Evolutionary conservation across 2,113 vertebrate species (phyloP).

Genomic region (Taxidea taxus): DNA sequence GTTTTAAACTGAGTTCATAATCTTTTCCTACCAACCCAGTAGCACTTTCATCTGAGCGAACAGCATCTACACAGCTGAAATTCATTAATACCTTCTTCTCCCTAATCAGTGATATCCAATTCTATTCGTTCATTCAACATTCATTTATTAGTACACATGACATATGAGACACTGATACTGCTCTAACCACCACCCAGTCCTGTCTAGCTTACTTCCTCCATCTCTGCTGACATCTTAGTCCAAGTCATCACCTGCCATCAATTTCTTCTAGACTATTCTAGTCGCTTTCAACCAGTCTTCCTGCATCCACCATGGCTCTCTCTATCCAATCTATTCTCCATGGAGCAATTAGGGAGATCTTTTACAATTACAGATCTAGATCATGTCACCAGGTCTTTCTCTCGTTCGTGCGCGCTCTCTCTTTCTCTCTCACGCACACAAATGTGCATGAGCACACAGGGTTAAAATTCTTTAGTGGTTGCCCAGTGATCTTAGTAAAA

Average conservation of each 20-base stretch:
- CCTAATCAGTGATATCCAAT: not conserved
- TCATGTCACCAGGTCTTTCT: not conserved
- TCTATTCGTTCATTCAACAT: not conserved
- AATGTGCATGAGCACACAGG: not conserved
- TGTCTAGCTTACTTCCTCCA: not conserved
- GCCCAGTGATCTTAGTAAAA: not conserved
- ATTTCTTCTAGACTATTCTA: not conserved
- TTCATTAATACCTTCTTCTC: not conserved
- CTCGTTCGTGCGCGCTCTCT: not conserved
- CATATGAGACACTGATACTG: not conserved
- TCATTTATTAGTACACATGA: not conserved
- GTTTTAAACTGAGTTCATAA: conserved; percentile 16
- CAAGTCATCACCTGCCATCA: not conserved
- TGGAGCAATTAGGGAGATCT: not conserved
- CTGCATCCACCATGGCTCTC: not conserved
- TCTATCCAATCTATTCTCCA: not conserved
- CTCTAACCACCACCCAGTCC: not conserved
- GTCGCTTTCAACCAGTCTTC: not conserved
- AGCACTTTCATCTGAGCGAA: not conserved
- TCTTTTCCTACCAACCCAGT: not conserved
- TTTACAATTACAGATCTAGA: conserved; percentile 15
- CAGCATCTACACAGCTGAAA: not conserved
- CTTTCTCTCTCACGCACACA: not conserved
- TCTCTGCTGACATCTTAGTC: not conserved
- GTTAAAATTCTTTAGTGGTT: not conserved